Evolutionary conservation across 2,797 vertebrate species (phyloP), one percentile per base, ranked within the genome.

Genomic region (Danio tinwini): DNA sequence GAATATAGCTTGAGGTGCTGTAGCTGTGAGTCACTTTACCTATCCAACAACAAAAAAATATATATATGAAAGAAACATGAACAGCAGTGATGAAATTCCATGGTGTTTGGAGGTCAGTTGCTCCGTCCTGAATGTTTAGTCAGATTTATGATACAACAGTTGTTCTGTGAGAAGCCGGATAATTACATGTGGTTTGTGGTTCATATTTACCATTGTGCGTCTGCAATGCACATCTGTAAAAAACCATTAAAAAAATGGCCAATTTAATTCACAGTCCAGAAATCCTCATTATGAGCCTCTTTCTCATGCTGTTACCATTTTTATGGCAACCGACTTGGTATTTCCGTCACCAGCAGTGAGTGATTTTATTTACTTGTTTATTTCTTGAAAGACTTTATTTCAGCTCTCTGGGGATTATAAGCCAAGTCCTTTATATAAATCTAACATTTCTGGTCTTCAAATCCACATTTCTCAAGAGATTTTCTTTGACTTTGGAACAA

Each of bases 291-390:
- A 80, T 69, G 67, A 78, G 68, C n/a, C 5, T 55, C 58, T 71
- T 74, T 58, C 63, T 65, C 56, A 53, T 53, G 52, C 49, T 40
- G 17, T 82, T 29, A 62, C 6, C 65, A 40, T 74, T 71, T 68
- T 67, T 29, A 62, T 17, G 17, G 70, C 29, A 76, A 45, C 40
- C 47, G 63, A 67, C 19, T 76, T 67, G 53, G 59, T 40, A 59
- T 78, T 62, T 81, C 37, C 39, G 12, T 83, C 75, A 76, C 73
- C 59, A n/a, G 2, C 49, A 62, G 37, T 68, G 16, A 62, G 45
- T 14, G 14, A 42, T 58, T 81, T 84, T 83, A 82, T 81, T 81
- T 69, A 80, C 72, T 81, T 83, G 50, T 81, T 82, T 83, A 79
- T 85, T 80, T 69, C 50, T 65, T 64, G 53, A 74, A 56, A 68